Conservation (phyloP, 92 coral and sea anemone genomes). For the Pocillopora meandrina region DNA sequence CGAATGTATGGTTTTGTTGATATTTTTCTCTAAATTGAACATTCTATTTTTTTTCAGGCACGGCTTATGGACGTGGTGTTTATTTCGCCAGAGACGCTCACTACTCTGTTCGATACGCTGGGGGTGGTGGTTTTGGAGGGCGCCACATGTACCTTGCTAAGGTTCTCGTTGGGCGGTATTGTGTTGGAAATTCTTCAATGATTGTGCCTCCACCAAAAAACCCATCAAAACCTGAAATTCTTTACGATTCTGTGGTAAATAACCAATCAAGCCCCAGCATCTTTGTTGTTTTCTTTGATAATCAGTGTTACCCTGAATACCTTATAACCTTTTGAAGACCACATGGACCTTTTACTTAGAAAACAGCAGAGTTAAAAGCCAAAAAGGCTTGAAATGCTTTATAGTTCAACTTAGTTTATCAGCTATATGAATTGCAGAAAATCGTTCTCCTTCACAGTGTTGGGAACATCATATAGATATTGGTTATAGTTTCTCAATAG, state of each 20-base stretch:
- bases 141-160: constrained; percentile 62
- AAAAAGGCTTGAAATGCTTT: no score
- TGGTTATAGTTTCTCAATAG: no score
- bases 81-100: constrained; percentile 59
- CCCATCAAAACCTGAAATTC: constrained; percentile 18
- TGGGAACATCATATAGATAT: no score
- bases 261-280: constrained; percentile 48
- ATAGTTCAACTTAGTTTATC: no score
- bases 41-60: constrained; percentile 3
- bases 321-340: constrained; percentile 40
- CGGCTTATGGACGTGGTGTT: constrained; percentile 58
- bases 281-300: constrained; percentile 76
- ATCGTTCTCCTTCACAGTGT: no score
- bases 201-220: constrained; percentile 45
- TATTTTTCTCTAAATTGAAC: background rate
- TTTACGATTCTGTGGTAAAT: constrained; percentile 67
- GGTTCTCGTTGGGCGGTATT: constrained; percentile 54
- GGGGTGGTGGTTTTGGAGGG: background rate
- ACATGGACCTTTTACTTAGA: background rate
- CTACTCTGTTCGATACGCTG: constrained; percentile 55
- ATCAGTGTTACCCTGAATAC: constrained; percentile 88
- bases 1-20: no score
- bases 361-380: no score
- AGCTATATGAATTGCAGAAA: no score
- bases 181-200: constrained; percentile 30